A percentile compares a stretch with the other conserved stretches of the same genome.
Evolutionary conservation across 2,113 vertebrate species (phyloP).

Genomic region (Gymnogyps californianus): DNA sequence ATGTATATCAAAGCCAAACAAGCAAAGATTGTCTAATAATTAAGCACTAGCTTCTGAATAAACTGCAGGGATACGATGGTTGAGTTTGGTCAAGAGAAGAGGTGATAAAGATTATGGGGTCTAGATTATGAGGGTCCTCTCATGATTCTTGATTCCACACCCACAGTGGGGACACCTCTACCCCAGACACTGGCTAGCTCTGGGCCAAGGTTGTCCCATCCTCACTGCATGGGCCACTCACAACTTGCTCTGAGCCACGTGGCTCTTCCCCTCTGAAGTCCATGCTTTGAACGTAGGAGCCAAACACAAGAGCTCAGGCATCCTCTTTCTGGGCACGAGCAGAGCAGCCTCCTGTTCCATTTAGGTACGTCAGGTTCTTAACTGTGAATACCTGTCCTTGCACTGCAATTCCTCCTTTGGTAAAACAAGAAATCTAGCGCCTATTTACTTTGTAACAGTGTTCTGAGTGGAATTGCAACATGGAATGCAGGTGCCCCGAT

Average conservation of each 20-base stretch:
- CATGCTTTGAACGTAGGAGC: fast-evolving
- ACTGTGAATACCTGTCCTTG: not conserved
- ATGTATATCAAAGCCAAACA: not conserved
- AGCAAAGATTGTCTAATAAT: not conserved
- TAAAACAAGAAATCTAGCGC: not conserved
- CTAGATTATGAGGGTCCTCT: not conserved
- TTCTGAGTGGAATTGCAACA: not conserved
- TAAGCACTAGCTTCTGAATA: not conserved
- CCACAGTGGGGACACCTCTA: not conserved
- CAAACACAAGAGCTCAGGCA: not conserved
- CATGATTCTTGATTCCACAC: not conserved
- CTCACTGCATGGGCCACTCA: not conserved
- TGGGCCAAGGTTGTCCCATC: not conserved
- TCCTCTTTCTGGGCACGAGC: not conserved
- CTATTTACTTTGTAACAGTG: not conserved
- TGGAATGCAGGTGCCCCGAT: not conserved
- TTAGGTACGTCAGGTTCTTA: not conserved
- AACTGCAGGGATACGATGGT: not conserved
- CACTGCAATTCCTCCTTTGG: not conserved
- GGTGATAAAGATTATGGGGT: not conserved
- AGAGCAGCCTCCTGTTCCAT: not conserved
- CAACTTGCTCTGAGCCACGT: not conserved
- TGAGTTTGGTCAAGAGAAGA: not conserved
- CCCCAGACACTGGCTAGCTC: not conserved
- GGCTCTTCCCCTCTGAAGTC: not conserved